phyloP scores from a whole-genome alignment of 1,140 invertebrate genomes.

The Drosophila grimshawi region DNA sequence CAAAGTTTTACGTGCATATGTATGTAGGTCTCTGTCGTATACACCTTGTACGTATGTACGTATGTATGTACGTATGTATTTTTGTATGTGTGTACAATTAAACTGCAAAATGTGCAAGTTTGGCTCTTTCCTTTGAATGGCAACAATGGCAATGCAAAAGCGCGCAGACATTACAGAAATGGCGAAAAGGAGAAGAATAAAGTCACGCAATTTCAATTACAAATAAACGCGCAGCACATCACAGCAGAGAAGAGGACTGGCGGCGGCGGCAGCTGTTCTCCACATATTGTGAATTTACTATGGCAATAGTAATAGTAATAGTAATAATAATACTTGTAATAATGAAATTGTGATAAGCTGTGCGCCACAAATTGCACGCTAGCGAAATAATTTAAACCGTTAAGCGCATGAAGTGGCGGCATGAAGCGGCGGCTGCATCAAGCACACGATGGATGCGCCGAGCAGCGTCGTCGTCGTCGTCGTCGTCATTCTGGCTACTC shows the following conservation, averaged over 20 bases:
- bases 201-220: constrained; percentile 83
- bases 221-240: constrained; percentile 55
- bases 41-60: background rate
- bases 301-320: constrained; percentile 50
- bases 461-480: too few relatives aligned
- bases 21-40: background rate
- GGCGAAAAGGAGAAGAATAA: constrained; percentile 78
- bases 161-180: constrained; percentile 26
- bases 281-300: constrained; percentile 27
- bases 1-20: constrained; percentile 34
- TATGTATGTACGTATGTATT: background rate
- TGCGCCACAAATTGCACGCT: constrained; percentile 79
- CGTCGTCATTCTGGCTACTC: constrained; percentile 72
- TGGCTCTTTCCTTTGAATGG: constrained; percentile 37
- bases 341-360: constrained; percentile 81
- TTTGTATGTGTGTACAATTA: constrained; percentile 45
- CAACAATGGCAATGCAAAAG: constrained; percentile 44
- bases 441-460: constrained; percentile 37
- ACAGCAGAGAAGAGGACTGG: background rate
- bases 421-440: constrained; percentile 64
- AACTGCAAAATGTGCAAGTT: constrained; percentile 57
- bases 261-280: background rate
- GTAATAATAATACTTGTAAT: constrained; percentile 70
- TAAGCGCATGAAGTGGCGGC: constrained; percentile 58
- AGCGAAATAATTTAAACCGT: constrained; percentile 77